Percentiles rank a stretch among this genome's conserved stretches.
Evolutionary conservation across 2,888 invertebrate genomes (phyloP).

Genomic region (Nemapogon koenigi): DNA sequence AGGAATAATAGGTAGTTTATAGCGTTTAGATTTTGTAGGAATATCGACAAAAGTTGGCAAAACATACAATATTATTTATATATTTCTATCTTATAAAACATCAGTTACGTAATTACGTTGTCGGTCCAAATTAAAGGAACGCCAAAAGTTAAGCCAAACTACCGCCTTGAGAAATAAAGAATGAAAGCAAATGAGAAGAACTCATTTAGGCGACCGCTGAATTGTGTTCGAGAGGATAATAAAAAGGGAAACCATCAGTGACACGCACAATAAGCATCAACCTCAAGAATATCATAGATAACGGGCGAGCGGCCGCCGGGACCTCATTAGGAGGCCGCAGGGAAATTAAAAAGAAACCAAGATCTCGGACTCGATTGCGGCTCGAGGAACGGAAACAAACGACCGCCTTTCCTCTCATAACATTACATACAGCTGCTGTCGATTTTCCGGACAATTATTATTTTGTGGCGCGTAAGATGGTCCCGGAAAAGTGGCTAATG

Average conservation of each 20-base stretch:
- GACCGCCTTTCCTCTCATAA: conserved; percentile 58
- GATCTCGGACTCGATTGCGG: conserved; percentile 62
- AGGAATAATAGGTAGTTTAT: too few relatives aligned
- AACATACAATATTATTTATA: too few relatives aligned
- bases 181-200: conserved; percentile 59
- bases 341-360: conserved; percentile 67
- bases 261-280: conserved; percentile 67
- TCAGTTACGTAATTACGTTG: too few relatives aligned
- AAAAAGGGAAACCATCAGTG: conserved; percentile 65
- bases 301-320: conserved; percentile 45
- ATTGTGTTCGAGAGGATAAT: conserved; percentile 65
- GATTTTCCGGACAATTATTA: conserved; percentile 66
- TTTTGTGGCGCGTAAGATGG: conserved; percentile 63
- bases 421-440: conserved; percentile 62
- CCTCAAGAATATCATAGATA: conserved; percentile 67
- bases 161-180: conserved; percentile 62
- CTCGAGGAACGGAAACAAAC: conserved; percentile 54
- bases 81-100: too few relatives aligned
- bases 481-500: conserved; percentile 52
- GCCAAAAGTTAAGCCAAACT: conserved; percentile 53
- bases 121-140: conserved; percentile 3
- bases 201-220: conserved; percentile 60
- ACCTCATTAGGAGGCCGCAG: conserved; percentile 64
- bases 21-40: too few relatives aligned
- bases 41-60: too few relatives aligned